These are phyloP conservation scores for Cladopsammia gracilis DNA, from an alignment of 64 coral and sea anemone species.

Conservation along the genomic window DNA sequence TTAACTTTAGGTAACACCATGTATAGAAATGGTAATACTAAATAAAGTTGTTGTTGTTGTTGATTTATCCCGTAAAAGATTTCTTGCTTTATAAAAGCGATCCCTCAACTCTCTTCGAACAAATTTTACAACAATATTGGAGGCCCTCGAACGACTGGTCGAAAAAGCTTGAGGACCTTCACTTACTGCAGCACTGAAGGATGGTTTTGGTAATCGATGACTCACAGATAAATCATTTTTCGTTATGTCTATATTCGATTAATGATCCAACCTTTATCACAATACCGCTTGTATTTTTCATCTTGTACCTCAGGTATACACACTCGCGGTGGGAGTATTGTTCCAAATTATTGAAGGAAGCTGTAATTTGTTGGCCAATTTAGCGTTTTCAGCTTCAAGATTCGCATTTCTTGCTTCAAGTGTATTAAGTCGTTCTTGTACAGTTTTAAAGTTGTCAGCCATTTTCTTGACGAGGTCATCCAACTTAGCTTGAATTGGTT, in stretches of 20 bases:
- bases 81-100: conserved; percentile 56
- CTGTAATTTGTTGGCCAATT: not conserved
- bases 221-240: not conserved
- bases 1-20: too few species aligned
- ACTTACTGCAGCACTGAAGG: conserved; percentile 25
- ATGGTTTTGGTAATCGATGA: conserved; percentile 25
- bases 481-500: not conserved
- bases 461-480: not conserved
- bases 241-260: not conserved
- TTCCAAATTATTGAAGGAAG: not conserved
- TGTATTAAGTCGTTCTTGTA: not conserved
- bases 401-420: conserved; percentile 17
- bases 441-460: not conserved
- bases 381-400: conserved; percentile 5
- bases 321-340: not conserved
- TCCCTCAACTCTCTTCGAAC: conserved; percentile 15
- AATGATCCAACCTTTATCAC: not conserved
- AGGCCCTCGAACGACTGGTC: not conserved
- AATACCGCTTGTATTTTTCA: not conserved
- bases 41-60: too few species aligned
- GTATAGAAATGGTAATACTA: too few species aligned
- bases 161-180: conserved; percentile 22
- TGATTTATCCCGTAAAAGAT: conserved; percentile 19
- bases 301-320: not conserved
- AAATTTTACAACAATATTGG: conserved; percentile 28